Conservation (phyloP, 92 coral and sea anemone genomes). For the Palythoa grandiflora region DNA sequence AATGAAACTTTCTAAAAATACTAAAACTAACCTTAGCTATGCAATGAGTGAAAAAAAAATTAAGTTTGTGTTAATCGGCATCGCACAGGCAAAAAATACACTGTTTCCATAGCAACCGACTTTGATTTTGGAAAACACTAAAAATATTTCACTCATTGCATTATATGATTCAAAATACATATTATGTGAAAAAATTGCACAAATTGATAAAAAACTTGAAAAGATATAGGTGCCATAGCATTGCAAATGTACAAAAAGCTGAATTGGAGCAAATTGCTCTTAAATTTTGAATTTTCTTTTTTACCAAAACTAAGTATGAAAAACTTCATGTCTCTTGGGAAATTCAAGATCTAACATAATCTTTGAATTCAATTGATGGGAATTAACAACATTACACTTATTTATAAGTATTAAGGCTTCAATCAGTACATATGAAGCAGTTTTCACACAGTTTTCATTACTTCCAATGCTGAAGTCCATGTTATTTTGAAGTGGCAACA, state of each 20-base stretch:
- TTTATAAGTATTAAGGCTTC: background rate
- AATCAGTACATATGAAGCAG: background rate
- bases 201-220: constrained; percentile 7
- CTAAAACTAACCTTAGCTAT: background rate
- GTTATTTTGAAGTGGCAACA: constrained; percentile 4
- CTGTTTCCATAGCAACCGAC: constrained; percentile 8
- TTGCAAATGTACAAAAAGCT: constrained; percentile 13
- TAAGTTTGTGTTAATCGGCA: constrained; percentile 2
- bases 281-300: background rate
- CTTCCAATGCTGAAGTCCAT: background rate
- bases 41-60: constrained; percentile 10
- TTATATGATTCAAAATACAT: background rate
- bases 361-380: background rate
- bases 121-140: background rate
- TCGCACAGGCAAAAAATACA: background rate
- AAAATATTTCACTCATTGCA: constrained; percentile 1
- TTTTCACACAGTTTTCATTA: background rate
- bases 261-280: background rate
- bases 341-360: background rate
- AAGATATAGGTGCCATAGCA: constrained; percentile 4
- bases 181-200: background rate
- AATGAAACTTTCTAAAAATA: background rate
- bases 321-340: background rate
- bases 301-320: background rate
- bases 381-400: constrained; percentile 1